Base-by-base conservation (phyloP, 2,113 vertebrate species). In the Candoia aspera region DNA sequence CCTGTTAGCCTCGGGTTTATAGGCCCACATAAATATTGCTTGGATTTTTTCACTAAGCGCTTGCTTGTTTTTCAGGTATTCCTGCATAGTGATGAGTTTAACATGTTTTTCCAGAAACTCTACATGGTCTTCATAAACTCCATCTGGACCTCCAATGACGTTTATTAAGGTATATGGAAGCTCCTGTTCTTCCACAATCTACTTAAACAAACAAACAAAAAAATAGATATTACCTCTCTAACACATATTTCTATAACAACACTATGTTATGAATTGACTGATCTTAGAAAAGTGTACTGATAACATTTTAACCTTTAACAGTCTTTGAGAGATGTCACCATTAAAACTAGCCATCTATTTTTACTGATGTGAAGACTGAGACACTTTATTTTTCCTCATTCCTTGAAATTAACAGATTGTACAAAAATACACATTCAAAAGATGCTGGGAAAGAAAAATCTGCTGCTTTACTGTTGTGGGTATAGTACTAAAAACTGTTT, bases 11-110 rank as follows among this genome's bases (percentile, higher is more conserved):
- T 21, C 89, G 0, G 97, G 96, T 29, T 59, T 89, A 12, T 37
- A 8, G 8, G 86, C 90, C 97, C 98, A 98, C 9, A 97, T 6
- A 85, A 97, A 98, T n/a, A 98, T 58, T 1, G 97, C 97, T 84
- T 87, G 94, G 90, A 98, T 98, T 92, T 97, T 97, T 88, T 95
- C 60, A 57, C 95, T 42, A 13, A 97, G 91, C 2, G 90, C 8
- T 37, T 95, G 23, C 92, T 96, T 97, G 93, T 97, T 97, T 94
- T 97, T 92, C 21, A 95, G 57, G 90, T 98, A 97, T 13, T 97
- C 93, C 86, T 98, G 96, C 95, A 96, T 93, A 42, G 96, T 95
- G 87, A 98, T 88, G 42, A 98, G 92, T 90, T 85, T 94, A 93
- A 98, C 98, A 94, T 93, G 95, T 93, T 97, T 97, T 95, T 97